Percentiles rank a stretch among this genome's conserved stretches.
phyloP scores from a whole-genome alignment of 1,140 invertebrate genomes.

The Gonatopus flavifemur region DNA sequence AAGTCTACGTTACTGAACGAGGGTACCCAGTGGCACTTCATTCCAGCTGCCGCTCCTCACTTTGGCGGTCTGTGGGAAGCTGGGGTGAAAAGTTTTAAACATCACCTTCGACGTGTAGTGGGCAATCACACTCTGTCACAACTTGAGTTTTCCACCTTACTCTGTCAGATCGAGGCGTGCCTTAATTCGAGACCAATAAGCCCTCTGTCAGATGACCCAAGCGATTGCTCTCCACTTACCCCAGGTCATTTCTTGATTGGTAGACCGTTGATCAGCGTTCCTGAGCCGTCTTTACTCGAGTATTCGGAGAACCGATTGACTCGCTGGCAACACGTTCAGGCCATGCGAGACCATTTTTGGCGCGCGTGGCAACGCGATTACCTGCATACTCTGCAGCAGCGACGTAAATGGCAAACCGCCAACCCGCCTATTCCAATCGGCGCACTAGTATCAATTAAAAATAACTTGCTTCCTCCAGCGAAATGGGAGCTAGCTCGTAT shows the following conservation, averaged over 20 bases:
- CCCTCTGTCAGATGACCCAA: background rate
- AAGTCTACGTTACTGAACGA: background rate
- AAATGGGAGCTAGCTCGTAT: background rate
- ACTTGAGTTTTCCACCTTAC: background rate
- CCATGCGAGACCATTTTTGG: background rate
- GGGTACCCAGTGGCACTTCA: background rate
- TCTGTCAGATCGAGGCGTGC: slow-evolving; percentile 4
- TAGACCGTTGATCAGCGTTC: rapidly evolving
- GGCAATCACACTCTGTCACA: background rate
- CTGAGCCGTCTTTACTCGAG: background rate
- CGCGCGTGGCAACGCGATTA: too few relatives aligned
- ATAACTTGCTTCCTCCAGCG: background rate
- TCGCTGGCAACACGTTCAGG: too few relatives aligned
- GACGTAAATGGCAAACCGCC: too few relatives aligned
- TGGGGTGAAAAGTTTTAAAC: background rate
- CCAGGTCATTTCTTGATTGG: slow-evolving; percentile 2
- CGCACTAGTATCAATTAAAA: background rate
- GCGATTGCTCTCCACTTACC: background rate
- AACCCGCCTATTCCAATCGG: background rate
- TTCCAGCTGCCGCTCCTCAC: slow-evolving; percentile 1
- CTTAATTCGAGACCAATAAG: slow-evolving; percentile 3
- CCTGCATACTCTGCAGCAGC: too few relatives aligned
- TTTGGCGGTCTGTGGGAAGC: slow-evolving; percentile 5
- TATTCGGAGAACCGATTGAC: too few relatives aligned
- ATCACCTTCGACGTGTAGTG: background rate